Percentiles rank a stretch among this genome's conserved stretches.
Evolutionary conservation across 2,888 invertebrate genomes (phyloP).

Genomic region (Ophioninae sp.): DNA sequence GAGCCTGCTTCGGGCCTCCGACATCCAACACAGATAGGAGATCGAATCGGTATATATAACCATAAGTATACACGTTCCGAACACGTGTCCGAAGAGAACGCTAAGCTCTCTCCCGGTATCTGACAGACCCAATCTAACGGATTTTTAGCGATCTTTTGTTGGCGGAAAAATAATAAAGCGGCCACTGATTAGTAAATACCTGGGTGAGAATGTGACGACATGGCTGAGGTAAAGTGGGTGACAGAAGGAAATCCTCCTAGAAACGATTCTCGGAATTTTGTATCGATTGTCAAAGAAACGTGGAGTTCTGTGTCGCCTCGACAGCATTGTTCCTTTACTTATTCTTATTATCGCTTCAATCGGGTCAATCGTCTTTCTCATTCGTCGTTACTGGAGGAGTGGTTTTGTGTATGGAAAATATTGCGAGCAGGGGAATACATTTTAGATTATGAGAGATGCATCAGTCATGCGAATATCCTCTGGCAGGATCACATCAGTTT

Average conservation of each 20-base stretch:
- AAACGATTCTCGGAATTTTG: too few species aligned
- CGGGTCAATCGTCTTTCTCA: too few species aligned
- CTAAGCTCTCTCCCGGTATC: constrained; percentile 69
- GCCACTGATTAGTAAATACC: constrained; percentile 64
- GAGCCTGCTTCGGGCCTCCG: constrained; percentile 51
- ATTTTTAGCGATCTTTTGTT: constrained; percentile 80
- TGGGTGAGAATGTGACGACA: constrained; percentile 43
- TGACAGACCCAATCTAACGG: constrained; percentile 79
- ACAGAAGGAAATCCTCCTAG: neutral
- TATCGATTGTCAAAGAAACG: too few species aligned
- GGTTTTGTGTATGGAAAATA: too few species aligned
- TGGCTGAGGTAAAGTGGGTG: constrained; percentile 44
- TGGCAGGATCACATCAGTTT: too few species aligned
- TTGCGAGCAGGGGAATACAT: too few species aligned
- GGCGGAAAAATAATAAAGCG: constrained; percentile 62
- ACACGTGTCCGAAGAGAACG: constrained; percentile 56
- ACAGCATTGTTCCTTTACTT: too few species aligned
- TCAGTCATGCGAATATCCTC: too few species aligned
- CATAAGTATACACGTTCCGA: constrained; percentile 12
- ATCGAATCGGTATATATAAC: constrained; percentile 1
- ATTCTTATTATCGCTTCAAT: too few species aligned
- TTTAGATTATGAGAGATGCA: too few species aligned
- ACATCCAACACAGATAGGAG: constrained; percentile 42
- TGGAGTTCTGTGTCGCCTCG: too few species aligned
- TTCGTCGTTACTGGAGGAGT: too few species aligned